Evolutionary conservation across 1,140 invertebrate species (phyloP).

Genomic region (Ceratina australensis): DNA sequence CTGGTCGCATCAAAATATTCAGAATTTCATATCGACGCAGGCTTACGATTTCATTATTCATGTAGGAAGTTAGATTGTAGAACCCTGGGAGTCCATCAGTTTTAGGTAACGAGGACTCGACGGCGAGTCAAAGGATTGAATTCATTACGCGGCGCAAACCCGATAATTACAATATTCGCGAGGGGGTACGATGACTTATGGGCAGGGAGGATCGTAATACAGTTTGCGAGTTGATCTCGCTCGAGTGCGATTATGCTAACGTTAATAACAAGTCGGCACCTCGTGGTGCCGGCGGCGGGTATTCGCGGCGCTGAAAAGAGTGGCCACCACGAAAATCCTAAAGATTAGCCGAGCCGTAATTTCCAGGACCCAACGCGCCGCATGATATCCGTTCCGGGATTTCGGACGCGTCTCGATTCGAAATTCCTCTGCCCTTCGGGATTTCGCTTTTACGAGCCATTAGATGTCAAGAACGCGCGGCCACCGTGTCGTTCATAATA

Average conservation of each 20-base stretch:
- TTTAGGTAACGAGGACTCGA: conserved; percentile 16
- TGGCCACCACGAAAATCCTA: conserved; percentile 45
- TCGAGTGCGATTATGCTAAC: conserved; percentile 63
- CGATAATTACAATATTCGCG: conserved; percentile 40
- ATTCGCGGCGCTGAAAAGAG: conserved; percentile 1
- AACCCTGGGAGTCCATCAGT: neutral
- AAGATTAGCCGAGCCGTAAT: conserved; percentile 52
- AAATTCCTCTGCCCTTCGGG: neutral
- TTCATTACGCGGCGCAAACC: conserved; percentile 19
- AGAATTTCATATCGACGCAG: too few relatives aligned
- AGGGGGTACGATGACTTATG: conserved; percentile 26
- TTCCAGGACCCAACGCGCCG: neutral
- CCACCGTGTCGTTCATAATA: neutral
- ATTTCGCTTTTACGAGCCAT: neutral
- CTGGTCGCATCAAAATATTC: too few relatives aligned
- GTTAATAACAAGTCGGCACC: conserved; percentile 70
- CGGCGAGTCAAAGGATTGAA: conserved; percentile 13
- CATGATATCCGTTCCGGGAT: neutral
- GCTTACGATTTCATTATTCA: too few relatives aligned
- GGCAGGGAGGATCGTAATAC: neutral
- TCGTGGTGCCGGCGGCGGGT: conserved; percentile 44
- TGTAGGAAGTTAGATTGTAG: too few relatives aligned
- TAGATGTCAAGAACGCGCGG: neutral
- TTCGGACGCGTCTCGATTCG: neutral
- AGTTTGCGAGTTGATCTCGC: conserved; percentile 32